Evolutionary conservation across 92 coral and sea anemone genomes (phyloP), one percentile per base, ranked within the genome.

Genomic region (Actinernus sp.): DNA sequence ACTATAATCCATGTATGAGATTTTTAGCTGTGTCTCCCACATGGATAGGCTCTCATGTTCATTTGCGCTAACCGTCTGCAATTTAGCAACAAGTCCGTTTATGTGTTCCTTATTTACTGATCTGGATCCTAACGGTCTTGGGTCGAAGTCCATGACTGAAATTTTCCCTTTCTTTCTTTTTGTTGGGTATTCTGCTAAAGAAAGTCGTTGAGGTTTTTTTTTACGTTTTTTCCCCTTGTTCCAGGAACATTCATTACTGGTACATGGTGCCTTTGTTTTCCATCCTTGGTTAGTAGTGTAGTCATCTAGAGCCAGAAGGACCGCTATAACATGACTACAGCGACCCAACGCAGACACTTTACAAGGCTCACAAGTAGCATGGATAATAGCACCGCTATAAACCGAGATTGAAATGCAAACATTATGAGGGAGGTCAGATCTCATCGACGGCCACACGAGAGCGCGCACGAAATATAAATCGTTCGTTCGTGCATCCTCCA

Each of bases 401-500:
- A 31, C 25, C 40, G 79, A 79, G 45, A 73, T 66, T 1, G 63
- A 59, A 22, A 69, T 74, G 19, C 37, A 30, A 25, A 81, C 88
- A 74, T 81, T 81, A 49, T 71, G 88, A 31, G 76, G 87, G 17
- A 37, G 72, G 5, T 63, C 88, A 62, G 17, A 29, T 56, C 37
- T 63, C 92, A 79, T 85, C 16, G 92, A 85, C 1, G 84, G 79
- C 84, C 89, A 83, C 14, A 83, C 79, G 37, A 74, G 84, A 49
- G 89, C 84, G 36, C 75, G 41, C 1, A 83, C 52, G 41, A 74
- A 83, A 55, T 74, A 83, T 10, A 37, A 36, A 19, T 83, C 79
- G 23, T 57, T 73, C 39, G 56, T 61, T 39, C n/a, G 28, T 21
- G 62, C 54, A 63, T 67, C 83, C 41, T 47, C 56, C 31, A 83